Evolutionary conservation across 2,888 invertebrate genomes (phyloP).

Genomic region (Adelphocoris suturalis): DNA sequence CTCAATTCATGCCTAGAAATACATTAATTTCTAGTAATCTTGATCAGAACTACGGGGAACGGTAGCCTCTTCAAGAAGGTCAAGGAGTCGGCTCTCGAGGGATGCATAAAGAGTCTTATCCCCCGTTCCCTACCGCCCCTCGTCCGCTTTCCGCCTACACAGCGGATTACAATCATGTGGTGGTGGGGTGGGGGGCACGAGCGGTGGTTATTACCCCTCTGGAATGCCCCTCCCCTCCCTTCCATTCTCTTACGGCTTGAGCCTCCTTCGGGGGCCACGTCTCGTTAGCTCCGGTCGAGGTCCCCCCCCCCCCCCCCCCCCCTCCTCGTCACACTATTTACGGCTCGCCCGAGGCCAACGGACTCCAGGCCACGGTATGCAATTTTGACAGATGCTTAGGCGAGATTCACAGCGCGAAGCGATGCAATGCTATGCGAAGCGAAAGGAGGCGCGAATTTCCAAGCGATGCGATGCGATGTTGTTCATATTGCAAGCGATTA

Average conservation of each 20-base stretch:
- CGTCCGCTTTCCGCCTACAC: conserved; percentile 21
- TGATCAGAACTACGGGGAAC: background rate
- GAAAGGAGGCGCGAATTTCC: too few relatives aligned
- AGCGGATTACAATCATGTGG: conserved; percentile 3
- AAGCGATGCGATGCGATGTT: too few relatives aligned
- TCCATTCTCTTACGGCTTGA: background rate
- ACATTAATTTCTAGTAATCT: too few relatives aligned
- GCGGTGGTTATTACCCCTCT: background rate
- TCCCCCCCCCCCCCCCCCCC: too few relatives aligned
- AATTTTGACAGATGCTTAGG: too few relatives aligned
- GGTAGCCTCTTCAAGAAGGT: background rate
- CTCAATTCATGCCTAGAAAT: too few relatives aligned
- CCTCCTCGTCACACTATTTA: too few relatives aligned
- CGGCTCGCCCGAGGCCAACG: background rate
- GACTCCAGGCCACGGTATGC: background rate
- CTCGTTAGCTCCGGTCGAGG: background rate
- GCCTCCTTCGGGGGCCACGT: background rate
- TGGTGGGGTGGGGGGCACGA: background rate
- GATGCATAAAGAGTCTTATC: background rate
- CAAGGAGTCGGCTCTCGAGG: background rate
- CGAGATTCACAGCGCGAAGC: too few relatives aligned
- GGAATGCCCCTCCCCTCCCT: conserved; percentile 12
- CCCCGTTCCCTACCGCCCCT: background rate
- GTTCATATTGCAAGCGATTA: too few relatives aligned
- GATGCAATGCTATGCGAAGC: too few relatives aligned